Conservation (phyloP, 2,888 invertebrate genomes). For the Theodoxus fluviatilis region DNA sequence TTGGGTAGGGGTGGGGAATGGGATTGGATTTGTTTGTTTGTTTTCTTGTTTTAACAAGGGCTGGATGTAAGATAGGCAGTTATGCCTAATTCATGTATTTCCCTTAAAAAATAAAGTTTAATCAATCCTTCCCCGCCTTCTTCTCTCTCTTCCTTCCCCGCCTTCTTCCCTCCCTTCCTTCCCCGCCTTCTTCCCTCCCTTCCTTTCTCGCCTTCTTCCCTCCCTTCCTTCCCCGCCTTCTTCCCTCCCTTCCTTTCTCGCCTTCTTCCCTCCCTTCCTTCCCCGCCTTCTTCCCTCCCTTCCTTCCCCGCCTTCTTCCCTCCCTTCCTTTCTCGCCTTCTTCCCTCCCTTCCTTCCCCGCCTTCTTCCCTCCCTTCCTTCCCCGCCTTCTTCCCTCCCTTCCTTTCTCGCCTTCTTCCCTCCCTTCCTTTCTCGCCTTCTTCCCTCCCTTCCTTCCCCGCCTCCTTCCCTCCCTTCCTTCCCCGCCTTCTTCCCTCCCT, state of each 20-base stretch:
- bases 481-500: background rate
- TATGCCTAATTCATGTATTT: no score
- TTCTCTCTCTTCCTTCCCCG: background rate
- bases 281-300: background rate
- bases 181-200: slow-evolving; percentile 9
- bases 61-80: no score
- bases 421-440: background rate
- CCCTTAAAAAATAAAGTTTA: no score
- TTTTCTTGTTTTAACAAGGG: no score
- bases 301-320: background rate
- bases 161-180: background rate
- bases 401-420: no score
- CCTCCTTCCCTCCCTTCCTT: background rate
- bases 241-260: background rate
- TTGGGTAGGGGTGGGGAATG: no score
- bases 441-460: background rate
- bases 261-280: background rate
- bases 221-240: background rate
- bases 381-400: background rate
- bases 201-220: background rate
- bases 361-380: background rate
- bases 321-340: background rate
- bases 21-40: no score
- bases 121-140: background rate
- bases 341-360: background rate